Evolutionary conservation across 2,797 vertebrate species (phyloP).

Genomic region (Oryzias dopingdopingensis): DNA sequence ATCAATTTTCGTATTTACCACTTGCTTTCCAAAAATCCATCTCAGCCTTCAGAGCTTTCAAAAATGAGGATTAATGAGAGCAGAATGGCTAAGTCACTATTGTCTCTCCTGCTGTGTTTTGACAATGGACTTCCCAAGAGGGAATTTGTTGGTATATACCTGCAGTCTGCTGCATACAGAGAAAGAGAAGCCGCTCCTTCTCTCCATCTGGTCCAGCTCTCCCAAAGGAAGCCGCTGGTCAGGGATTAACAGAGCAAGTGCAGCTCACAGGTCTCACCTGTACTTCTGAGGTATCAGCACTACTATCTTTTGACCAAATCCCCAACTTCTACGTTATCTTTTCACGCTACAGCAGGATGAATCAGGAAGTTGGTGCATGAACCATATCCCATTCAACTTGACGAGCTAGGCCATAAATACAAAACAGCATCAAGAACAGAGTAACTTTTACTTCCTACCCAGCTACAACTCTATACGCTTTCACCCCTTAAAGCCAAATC

Average conservation of each 20-base stretch:
- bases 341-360: conserved; percentile 45
- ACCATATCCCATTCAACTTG: conserved; percentile 52
- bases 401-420: conserved; percentile 68
- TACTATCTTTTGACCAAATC: conserved; percentile 33
- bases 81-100: conserved; percentile 52
- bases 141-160: conserved; percentile 14
- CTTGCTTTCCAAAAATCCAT: conserved; percentile 62
- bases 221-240: conserved; percentile 51
- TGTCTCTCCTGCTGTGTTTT: conserved; percentile 52
- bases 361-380: conserved; percentile 33
- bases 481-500: conserved; percentile 57
- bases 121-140: conserved; percentile 54
- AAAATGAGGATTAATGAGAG: conserved; percentile 71
- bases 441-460: conserved; percentile 66
- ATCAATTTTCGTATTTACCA: conserved; percentile 71
- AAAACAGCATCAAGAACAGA: conserved; percentile 66
- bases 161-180: conserved; percentile 38
- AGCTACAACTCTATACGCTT: conserved; percentile 62
- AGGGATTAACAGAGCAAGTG: conserved; percentile 59
- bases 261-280: conserved; percentile 61
- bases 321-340: conserved; percentile 15
- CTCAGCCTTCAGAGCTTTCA: conserved; percentile 32
- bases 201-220: conserved; percentile 63
- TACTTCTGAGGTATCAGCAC: conserved; percentile 56
- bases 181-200: conserved; percentile 39